Conservation (phyloP, 1,140 invertebrate species). For the Listronotus oregonensis region DNA sequence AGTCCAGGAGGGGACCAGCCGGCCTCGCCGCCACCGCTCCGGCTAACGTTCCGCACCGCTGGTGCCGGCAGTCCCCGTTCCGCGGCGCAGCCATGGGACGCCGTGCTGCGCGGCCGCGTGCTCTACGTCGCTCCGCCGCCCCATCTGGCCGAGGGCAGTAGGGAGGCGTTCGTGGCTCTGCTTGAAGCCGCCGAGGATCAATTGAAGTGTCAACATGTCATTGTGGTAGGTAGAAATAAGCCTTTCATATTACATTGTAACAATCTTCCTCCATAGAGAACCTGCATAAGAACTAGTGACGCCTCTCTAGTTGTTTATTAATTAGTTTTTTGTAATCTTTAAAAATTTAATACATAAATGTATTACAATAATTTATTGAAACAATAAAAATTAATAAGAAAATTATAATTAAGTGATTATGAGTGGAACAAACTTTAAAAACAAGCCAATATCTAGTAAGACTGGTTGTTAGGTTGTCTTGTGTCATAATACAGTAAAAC, state of each 20-base stretch:
- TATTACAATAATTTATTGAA: too few relatives aligned
- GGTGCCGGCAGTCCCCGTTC: constrained; percentile 1
- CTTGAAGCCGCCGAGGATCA: constrained; percentile 95
- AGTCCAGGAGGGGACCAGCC: constrained; percentile 34
- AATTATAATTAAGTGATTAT: too few relatives aligned
- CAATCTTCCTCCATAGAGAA: neutral
- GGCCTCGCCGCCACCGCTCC: constrained; percentile 46
- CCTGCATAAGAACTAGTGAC: too few relatives aligned
- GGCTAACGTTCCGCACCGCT: constrained; percentile 53
- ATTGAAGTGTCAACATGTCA: constrained; percentile 79
- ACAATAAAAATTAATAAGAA: too few relatives aligned
- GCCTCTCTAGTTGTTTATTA: neutral
- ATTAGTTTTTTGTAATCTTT: neutral
- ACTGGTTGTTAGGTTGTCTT: too few relatives aligned
- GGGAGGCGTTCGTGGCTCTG: constrained; percentile 89
- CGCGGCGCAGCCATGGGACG: constrained; percentile 53
- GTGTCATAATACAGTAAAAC: too few relatives aligned
- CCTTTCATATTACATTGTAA: neutral
- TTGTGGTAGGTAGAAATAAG: constrained; percentile 60
- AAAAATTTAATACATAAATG: too few relatives aligned
- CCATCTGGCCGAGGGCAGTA: constrained; percentile 85
- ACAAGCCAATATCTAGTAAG: too few relatives aligned
- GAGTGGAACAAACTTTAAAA: too few relatives aligned
- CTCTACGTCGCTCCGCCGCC: constrained; percentile 86
- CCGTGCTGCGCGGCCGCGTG: constrained; percentile 71